Evolutionary conservation across 2,113 vertebrate species (phyloP).

Genomic region (Elachura formosa): DNA sequence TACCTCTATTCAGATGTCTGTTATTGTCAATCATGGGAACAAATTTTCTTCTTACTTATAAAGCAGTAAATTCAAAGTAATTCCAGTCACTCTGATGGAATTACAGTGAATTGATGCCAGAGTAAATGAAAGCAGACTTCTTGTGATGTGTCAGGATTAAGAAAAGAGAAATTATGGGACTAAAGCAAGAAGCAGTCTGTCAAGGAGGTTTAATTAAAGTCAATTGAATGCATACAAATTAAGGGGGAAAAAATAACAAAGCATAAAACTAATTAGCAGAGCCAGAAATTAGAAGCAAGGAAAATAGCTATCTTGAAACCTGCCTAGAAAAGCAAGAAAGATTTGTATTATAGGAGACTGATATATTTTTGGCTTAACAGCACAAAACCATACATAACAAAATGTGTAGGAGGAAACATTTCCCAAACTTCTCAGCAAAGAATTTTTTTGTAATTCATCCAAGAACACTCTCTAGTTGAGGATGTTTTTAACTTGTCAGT

Average conservation of each 20-base stretch:
- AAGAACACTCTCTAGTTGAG: neutral
- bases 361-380: neutral
- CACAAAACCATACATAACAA: neutral
- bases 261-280: neutral
- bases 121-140: constrained; percentile 20
- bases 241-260: neutral
- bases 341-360: neutral
- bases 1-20: neutral
- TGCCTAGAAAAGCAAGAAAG: neutral
- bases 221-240: neutral
- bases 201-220: constrained; percentile 39
- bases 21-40: neutral
- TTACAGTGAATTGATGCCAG: neutral
- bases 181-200: constrained; percentile 7
- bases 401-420: neutral
- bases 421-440: neutral
- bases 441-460: neutral
- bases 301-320: neutral
- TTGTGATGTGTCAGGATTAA: neutral
- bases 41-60: neutral
- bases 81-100: neutral
- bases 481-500: neutral
- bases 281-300: neutral
- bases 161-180: constrained; percentile 1
- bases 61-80: neutral